phyloP scores from a whole-genome alignment of 2,888 invertebrate species.

The Aleiodes testaceus region DNA sequence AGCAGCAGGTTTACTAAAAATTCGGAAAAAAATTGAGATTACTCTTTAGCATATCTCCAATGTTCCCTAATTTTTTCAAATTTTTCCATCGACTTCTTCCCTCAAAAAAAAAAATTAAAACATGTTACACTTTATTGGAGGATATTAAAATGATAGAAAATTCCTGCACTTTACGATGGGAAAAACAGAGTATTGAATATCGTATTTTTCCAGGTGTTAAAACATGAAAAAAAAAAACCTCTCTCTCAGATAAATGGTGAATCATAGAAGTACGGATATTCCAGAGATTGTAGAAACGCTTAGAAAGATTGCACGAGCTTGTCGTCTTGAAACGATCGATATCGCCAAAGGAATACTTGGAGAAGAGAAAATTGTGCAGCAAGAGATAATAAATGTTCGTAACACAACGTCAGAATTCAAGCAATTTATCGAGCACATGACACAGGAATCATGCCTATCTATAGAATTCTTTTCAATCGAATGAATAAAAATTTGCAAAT shows the following conservation, averaged over 20 bases:
- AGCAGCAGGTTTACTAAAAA: no score
- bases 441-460: slow-evolving; percentile 4
- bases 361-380: not conserved
- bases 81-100: no score
- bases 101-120: not conserved
- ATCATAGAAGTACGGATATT: slow-evolving; percentile 38
- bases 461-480: slow-evolving; percentile 12
- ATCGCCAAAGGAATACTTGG: slow-evolving; percentile 15
- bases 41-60: no score
- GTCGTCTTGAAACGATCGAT: slow-evolving; percentile 29
- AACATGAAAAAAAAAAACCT: slow-evolving; percentile 14
- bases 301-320: slow-evolving; percentile 34
- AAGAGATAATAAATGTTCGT: slow-evolving; percentile 23
- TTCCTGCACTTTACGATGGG: not conserved
- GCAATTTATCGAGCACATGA: slow-evolving; percentile 21
- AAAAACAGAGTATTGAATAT: slow-evolving; percentile 34
- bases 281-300: slow-evolving; percentile 39
- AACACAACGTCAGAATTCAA: slow-evolving; percentile 1
- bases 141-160: slow-evolving; percentile 20
- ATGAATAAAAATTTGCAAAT: no score
- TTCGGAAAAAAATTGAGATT: no score
- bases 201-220: slow-evolving; percentile 25
- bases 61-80: no score
- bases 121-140: not conserved
- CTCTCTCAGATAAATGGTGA: slow-evolving; percentile 31